phyloP scores from a whole-genome alignment of 2,797 vertebrate genomes.

The Typhlichthys eigenmanni region DNA sequence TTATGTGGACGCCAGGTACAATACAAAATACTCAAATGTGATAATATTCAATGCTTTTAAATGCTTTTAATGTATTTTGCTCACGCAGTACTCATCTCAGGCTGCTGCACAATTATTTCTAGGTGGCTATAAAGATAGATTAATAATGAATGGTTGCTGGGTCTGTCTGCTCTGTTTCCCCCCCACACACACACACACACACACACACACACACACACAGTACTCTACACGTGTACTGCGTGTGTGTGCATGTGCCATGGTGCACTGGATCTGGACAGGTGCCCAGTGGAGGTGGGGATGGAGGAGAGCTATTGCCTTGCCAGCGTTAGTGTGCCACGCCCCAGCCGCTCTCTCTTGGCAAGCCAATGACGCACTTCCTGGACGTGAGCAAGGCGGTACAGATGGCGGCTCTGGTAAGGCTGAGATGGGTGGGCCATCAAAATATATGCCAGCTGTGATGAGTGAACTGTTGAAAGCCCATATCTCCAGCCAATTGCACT shows the following conservation, averaged over 20 bases:
- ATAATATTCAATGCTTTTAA: no score
- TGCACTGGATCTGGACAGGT: constrained; percentile 9
- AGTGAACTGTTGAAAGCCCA: constrained; percentile 37
- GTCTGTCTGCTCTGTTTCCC: background rate
- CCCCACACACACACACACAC: background rate
- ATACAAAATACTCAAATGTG: no score
- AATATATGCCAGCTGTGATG: constrained; percentile 64
- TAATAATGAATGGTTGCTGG: no score
- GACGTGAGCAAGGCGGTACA: constrained; percentile 28
- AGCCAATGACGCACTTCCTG: constrained; percentile 70
- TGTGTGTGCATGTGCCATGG: background rate
- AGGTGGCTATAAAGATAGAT: no score
- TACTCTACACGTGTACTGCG: background rate
- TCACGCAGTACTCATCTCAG: no score
- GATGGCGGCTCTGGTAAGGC: constrained; percentile 7
- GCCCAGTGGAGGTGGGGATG: constrained; percentile 19
- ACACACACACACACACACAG: background rate
- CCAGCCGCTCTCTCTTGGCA: constrained; percentile 56
- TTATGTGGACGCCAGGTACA: no score
- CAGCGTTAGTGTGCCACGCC: constrained; percentile 55
- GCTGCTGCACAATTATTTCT: no score
- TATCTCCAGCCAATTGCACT: constrained; percentile 58
- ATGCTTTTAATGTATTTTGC: no score
- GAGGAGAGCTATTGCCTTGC: constrained; percentile 38
- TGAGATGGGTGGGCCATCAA: constrained; percentile 23